Base-by-base conservation (phyloP, 2,888 invertebrate genomes). In the Pseudanteris insignis region DNA sequence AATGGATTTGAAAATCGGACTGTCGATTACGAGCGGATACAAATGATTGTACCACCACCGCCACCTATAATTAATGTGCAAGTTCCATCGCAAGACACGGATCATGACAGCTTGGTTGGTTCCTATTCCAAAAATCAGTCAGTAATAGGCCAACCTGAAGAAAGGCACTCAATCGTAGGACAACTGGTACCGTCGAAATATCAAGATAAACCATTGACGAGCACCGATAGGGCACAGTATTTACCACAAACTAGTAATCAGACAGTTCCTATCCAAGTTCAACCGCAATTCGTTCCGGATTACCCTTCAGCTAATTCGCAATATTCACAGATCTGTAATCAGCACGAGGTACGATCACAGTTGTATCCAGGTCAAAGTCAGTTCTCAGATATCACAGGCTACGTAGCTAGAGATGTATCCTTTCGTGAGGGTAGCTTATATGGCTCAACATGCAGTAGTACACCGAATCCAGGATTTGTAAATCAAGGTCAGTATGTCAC, bases 1-100 rank as follows among this genome's bases (percentile, higher is more conserved):
- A 77, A 77, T 37, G 78, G 78, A 7, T 78, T 78, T 28, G 78
- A 77, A 21, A 77, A 76, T 47, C 69, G 75, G 9, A 65, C 68
- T 3, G 57, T 71, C 29, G 76, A 77, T 34, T 73, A 72, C 43
- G 76, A 76, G 8, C 64, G 73, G 70, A 69, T 21, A 37, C 64
- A 15, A 69, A 69, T 13, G 34, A 12, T 43, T 0, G 13, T 37
- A 1, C 41, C 58, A 29, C 58, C 46, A 5, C 41, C 57, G 25
- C 58, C 41, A 5, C 53, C 48, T n/a, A 2, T 48, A 11, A 54
- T 61, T 9, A 64, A 30, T 3, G 51, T 57, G 1, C 50, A 55
- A 26, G 14, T 51, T 15, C 48, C 60, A 6, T 10, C 13, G 0
- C 53, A 40, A 24, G 53, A 60, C 10, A 6, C 5, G 1, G 57